Evolutionary conservation across 2,888 invertebrate genomes (phyloP), one percentile per base, ranked within the genome.

Genomic region (Amphipoea oculea): DNA sequence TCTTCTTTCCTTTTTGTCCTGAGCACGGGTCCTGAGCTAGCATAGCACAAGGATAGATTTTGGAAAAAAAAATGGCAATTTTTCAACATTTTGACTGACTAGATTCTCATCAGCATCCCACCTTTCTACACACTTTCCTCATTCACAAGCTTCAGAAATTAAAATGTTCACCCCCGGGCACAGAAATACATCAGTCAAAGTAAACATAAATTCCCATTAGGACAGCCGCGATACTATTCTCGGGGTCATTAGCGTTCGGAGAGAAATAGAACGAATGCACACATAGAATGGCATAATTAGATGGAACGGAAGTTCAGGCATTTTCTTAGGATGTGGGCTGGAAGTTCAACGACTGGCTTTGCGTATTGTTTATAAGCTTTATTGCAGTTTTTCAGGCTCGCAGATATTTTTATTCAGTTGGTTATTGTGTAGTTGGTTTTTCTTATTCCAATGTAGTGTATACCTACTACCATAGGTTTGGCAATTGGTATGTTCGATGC

Each of bases 181-280:
- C 81, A 85, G 72, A 86, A 86, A 84, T 79, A 82, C 83, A 82
- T 89, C 85, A 84, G 85, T 84, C 85, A 89, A 80, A 83, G 80
- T 79, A 84, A 88, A 88, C 91, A 86, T 86, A 88, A 84, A 83
- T 78, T 67, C 81, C 79, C 85, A 86, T 90, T 89, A 82, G 70
- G 82, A 82, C 81, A 84, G 81, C 71, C 73, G 73, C 78, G 78
- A 73, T 76, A 86, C 93, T 94, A 94, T 94, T 94, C 93, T 90
- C 85, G 93, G 90, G 85, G 84, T 93, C 94, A 94, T 94, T 95
- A 94, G 93, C 78, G 83, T 77, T 23, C 86, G 88, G 76, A 83
- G 84, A 79, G 88, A 88, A 85, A 90, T 89, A 90, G 89, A 89
- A 89, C 85, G 73, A 78, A 85, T 82, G 83, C 78, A 84, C 75